Conservation (phyloP, 2,797 vertebrate species). For the Onychomys leucogaster region DNA sequence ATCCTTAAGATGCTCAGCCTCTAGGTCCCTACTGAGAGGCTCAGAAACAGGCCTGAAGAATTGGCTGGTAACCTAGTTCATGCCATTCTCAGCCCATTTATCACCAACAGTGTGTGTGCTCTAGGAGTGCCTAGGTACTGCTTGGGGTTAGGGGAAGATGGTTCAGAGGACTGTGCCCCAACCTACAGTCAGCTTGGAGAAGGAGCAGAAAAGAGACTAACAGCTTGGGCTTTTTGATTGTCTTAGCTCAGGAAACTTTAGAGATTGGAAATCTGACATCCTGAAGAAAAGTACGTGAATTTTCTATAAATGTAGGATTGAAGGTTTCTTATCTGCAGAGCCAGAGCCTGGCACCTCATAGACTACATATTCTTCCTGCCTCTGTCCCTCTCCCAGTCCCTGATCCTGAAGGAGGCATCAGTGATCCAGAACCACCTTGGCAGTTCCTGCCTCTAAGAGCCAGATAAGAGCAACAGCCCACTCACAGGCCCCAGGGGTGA, state of each 20-base stretch:
- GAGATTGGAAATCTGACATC: background rate
- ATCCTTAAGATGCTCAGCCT: too few relatives aligned
- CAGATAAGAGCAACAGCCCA: slow-evolving; percentile 99
- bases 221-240: background rate
- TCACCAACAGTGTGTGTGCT: background rate
- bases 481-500: slow-evolving; percentile 97
- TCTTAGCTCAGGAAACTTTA: background rate
- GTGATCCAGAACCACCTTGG: slow-evolving; percentile 98
- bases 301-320: background rate
- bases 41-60: too few relatives aligned
- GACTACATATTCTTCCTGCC: background rate
- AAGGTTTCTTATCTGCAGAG: background rate
- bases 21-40: too few relatives aligned
- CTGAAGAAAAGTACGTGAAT: background rate
- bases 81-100: too few relatives aligned
- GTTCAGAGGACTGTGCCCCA: too few relatives aligned
- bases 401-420: slow-evolving; percentile 96
- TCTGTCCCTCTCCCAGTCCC: slow-evolving; percentile 87
- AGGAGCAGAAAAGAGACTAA: background rate
- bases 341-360: accelerated
- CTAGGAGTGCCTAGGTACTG: background rate
- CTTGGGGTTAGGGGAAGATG: background rate
- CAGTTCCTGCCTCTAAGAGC: slow-evolving; percentile 96
- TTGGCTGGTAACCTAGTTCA: too few relatives aligned
- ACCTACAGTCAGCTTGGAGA: background rate